Conservation (phyloP, 2,797 vertebrate genomes). For the Lithobates pipiens region DNA sequence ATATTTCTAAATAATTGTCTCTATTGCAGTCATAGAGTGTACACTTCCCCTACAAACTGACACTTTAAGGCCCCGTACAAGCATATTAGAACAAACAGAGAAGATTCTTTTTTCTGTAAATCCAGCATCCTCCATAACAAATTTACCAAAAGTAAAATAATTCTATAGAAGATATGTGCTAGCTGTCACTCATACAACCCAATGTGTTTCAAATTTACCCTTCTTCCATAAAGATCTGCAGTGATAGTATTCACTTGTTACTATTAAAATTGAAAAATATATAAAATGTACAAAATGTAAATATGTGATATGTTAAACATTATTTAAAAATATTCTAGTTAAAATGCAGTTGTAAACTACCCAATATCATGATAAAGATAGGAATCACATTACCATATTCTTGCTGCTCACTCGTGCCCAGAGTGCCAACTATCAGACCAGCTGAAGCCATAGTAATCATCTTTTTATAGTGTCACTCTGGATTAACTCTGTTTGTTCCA, state of each 20-base stretch:
- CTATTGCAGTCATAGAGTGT: background rate
- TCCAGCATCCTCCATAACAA: too few species aligned
- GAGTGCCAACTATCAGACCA: constrained; percentile 69
- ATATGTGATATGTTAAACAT: background rate
- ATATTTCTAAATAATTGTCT: background rate
- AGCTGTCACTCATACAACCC: too few species aligned
- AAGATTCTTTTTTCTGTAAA: too few species aligned
- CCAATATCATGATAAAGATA: background rate
- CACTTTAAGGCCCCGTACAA: background rate
- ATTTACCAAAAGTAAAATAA: background rate
- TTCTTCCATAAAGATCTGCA: too few species aligned
- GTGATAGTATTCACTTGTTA: too few species aligned
- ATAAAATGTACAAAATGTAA: background rate
- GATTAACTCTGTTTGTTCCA: constrained; percentile 76
- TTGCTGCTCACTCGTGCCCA: constrained; percentile 65
- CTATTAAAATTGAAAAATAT: too few species aligned
- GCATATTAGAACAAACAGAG: background rate
- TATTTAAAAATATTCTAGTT: background rate
- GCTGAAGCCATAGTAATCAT: constrained; percentile 66
- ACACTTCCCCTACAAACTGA: too few species aligned
- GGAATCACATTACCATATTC: constrained; percentile 70
- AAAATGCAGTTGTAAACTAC: background rate
- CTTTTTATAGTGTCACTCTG: constrained; percentile 74
- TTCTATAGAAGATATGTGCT: background rate
- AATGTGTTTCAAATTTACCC: too few species aligned